phyloP scores from a whole-genome alignment of 2,113 vertebrate genomes.

The Rhynchomys soricoides region DNA sequence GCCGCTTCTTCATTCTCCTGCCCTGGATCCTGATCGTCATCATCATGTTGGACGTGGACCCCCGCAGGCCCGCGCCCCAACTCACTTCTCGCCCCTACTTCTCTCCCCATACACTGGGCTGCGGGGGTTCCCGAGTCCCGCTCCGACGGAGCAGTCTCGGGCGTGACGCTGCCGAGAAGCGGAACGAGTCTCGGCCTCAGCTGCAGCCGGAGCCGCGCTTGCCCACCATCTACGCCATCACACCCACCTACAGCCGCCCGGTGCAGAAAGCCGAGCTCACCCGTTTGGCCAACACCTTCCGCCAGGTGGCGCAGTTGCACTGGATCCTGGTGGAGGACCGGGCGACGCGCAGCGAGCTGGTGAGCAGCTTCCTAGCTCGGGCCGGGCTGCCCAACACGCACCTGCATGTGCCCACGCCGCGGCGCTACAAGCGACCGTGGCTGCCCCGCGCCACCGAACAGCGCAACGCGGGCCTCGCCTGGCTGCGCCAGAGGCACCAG shows the following conservation, averaged over 20 bases:
- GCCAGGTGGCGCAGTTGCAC: slow-evolving; percentile 95
- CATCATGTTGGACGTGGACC: slow-evolving; percentile 94
- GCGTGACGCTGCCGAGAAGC: not conserved
- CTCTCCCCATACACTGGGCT: slow-evolving; percentile 64
- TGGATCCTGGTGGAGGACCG: slow-evolving; percentile 98
- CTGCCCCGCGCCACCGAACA: slow-evolving; percentile 97
- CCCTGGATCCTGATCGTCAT: slow-evolving; percentile 96
- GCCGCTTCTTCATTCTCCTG: slow-evolving; percentile 94
- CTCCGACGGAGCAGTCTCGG: slow-evolving; percentile 4
- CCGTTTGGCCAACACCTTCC: slow-evolving; percentile 94
- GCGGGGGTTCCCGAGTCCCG: slow-evolving; percentile 51
- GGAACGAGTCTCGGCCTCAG: slow-evolving; percentile 57
- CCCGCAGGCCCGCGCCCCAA: slow-evolving; percentile 83
- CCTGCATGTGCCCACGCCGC: slow-evolving; percentile 95
- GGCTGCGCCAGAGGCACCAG: slow-evolving; percentile 92
- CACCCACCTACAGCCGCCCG: slow-evolving; percentile 95
- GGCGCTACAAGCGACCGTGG: slow-evolving; percentile 94
- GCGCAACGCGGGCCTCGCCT: slow-evolving; percentile 94
- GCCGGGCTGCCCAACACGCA: slow-evolving; percentile 93
- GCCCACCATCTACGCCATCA: slow-evolving; percentile 96
- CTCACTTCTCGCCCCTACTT: slow-evolving; percentile 80
- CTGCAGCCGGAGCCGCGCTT: slow-evolving; percentile 61
- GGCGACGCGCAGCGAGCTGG: slow-evolving; percentile 91
- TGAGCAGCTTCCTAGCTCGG: slow-evolving; percentile 91
- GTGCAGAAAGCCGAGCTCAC: slow-evolving; percentile 99